Base-by-base conservation (phyloP, 2,888 invertebrate species). In the Oligia latruncula region DNA sequence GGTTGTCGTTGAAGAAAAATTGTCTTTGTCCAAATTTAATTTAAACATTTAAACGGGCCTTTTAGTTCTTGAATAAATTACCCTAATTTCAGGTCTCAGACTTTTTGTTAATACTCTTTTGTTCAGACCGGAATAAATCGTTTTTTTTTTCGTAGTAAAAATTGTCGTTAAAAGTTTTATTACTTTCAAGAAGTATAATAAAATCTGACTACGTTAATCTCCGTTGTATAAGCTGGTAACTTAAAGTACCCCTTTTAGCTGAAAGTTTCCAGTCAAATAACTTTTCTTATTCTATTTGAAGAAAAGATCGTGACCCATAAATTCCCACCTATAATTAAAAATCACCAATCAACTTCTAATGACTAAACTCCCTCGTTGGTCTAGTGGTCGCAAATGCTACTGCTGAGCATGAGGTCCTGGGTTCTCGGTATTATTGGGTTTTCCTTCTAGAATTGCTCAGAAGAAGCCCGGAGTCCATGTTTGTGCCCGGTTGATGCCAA, bases 21-120 rank as follows among this genome's bases (percentile, higher is more conserved):
- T 55, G 20, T 2, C 23, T 55, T 74, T 72, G 66, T 70, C 43
- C 20, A n/a, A 13, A 17, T 84, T 84, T 84, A 65, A 84, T 84
- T 29, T 58, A 58, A 82, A 84, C 73, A 62, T 40, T 62, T 65
- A 60, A 67, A 60, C 1, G 9, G 67, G 52, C 9, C 9, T 66
- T 70, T 65, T 5, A 71, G 55, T 20, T 20, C 58, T 66, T 58
- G 23, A 73, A 77, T 66, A 71, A 71, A 83, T 81, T 71, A n/a
- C 62, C 35, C 1, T 43, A 49, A 49, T 73, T 66, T 73, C 67
- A 71, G 49, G 35, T 71, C 35, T 15, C 13, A 52, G 15, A 15
- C 11, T 70, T 62, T 66, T 40, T 52, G n/a, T 9, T 5, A 35
- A 60, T 58, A 46, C 5, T 15, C 9, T 52, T 81, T 81, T 46